Base-by-base conservation (phyloP, 2,888 invertebrate genomes). In the Sicus ferrugineus region DNA sequence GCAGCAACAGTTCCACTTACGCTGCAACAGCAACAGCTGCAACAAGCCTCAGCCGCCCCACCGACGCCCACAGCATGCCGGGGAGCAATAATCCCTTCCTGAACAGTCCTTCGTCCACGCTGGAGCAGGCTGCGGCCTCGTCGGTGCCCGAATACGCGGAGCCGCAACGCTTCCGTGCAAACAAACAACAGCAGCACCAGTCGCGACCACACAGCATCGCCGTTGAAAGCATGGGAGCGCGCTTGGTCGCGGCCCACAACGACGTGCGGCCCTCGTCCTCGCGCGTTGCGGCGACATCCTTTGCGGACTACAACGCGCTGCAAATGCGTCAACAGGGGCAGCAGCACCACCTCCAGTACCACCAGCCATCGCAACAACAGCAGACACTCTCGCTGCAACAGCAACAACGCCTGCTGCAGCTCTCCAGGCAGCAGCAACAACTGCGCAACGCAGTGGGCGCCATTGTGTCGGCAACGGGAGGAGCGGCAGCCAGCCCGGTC, bases 191-290 rank as follows among this genome's bases (percentile, higher is more conserved):
- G 83, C 86, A 62, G 82, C 84, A n/a, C n/a, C n/a, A 68, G 63
- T 80, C 78, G 56, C 77, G 90, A 26, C 90, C 91, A 48, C 90
- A 89, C 82, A 90, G 90, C 77, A 88, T 90, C 76, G 90, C 90
- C 72, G 86, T 88, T 34, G 84, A 84, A 71, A 71, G 59, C 31
- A n/a, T 26, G 23, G 28, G 54, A 1, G 23, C 6, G 19, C 48
- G n/a, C n/a, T n/a, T 67, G 28, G 68, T 64, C 63, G 16, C 70
- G 48, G 28, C 46, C 56, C 23, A 26, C 42, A 28, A 48, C 6
- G 31, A 48, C 19, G 26, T 54, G 59, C 58, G 59, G 16, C 67
- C 58, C 42, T 23, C 23, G 4, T 31, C 65, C 9, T 23, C 21
- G 26, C 4, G 67, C 48, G 65, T 58, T 28, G 71, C 38, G 9